Evolutionary conservation across 2,113 vertebrate genomes (phyloP), one percentile per base, ranked within the genome.

Genomic region (Tachuris rubrigastra): DNA sequence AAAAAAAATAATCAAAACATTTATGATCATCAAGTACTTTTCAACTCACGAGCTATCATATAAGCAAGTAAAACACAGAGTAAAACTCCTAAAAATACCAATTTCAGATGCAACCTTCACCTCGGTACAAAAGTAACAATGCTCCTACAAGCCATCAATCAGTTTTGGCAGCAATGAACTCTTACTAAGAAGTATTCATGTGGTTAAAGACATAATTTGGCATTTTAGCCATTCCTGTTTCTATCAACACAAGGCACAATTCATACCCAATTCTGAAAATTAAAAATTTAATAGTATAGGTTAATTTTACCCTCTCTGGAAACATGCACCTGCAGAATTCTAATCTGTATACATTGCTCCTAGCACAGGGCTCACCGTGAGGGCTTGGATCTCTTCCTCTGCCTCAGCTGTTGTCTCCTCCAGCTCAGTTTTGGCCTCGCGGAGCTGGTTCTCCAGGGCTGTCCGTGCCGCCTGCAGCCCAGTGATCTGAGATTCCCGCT

Each of bases 401-500:
- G 99, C 99, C 90, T 99, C 99, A 0, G 99, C 99, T 0, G 99
- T 99, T 2, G 99, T 99, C 93, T 99, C 99, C 87, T 99, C 99
- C 82, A 99, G 98, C 95, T 99, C 99, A 0, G 99, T 99, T 98
- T 99, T 99, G 58, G 99, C 99, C 86, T 99, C 99, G 3, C 99
- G 99, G 33, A 99, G 99, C 69, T 99, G 99, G 84, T 89, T 99
- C 96, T 99, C 99, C 96, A 99, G 97, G n/a, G 99, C 98, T 3
- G 98, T 98, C 7, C 99, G 98, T 33, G 99, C 98, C 5, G 99
- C 98, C 96, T 99, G 99, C 91, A 99, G 97, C 80, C 98, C 99
- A 8, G 98, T 98, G 85, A 99, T 98, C 97, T 99, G 99, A 46
- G 99, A 99, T 86, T 99, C 99, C 1, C 99, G 97, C 97, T 99